A percentile compares a stretch with the other conserved stretches of the same genome.
Conservation (phyloP, 1,140 invertebrate species). For the Drosophila yakuba region DNA sequence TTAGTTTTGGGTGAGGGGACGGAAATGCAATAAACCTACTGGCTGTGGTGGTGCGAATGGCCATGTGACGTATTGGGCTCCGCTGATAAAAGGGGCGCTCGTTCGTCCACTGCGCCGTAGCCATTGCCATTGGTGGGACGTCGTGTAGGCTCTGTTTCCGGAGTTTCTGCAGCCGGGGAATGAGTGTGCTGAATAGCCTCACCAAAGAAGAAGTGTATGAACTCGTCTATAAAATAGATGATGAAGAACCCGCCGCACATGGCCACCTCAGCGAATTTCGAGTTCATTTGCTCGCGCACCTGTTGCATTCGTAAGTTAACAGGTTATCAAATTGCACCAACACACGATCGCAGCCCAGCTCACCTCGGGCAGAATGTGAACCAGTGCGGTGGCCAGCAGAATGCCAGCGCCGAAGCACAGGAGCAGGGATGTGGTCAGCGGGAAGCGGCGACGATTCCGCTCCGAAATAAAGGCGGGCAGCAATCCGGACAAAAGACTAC, state of each 20-base stretch:
- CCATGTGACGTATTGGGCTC: slow-evolving; percentile 12
- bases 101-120: slow-evolving; percentile 59
- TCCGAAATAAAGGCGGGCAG: slow-evolving; percentile 87
- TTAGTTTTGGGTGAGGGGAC: slow-evolving; percentile 6
- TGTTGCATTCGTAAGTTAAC: slow-evolving; percentile 24
- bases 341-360: slow-evolving; percentile 38
- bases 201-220: slow-evolving; percentile 88
- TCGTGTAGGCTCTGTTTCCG: background rate
- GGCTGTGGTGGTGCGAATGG: slow-evolving; percentile 27
- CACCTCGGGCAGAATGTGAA: slow-evolving; percentile 94
- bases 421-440: slow-evolving; percentile 88
- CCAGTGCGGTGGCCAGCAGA: slow-evolving; percentile 91
- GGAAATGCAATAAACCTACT: slow-evolving; percentile 32
- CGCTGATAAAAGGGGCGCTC: slow-evolving; percentile 50
- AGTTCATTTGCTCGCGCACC: slow-evolving; percentile 85
- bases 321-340: slow-evolving; percentile 2
- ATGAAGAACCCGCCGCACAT: slow-evolving; percentile 92
- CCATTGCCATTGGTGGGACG: slow-evolving; percentile 11
- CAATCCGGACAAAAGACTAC: slow-evolving; percentile 89
- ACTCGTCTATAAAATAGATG: slow-evolving; percentile 92
- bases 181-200: slow-evolving; percentile 80
- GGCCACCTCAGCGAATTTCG: slow-evolving; percentile 88
- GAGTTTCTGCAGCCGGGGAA: slow-evolving; percentile 8
- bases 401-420: slow-evolving; percentile 95
- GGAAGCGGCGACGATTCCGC: slow-evolving; percentile 86